Percentiles rank a stretch among this genome's conserved stretches.
These are phyloP conservation scores for Congeria kusceri DNA, from an alignment of 2,888 invertebrate species.

Conservation along the genomic window DNA sequence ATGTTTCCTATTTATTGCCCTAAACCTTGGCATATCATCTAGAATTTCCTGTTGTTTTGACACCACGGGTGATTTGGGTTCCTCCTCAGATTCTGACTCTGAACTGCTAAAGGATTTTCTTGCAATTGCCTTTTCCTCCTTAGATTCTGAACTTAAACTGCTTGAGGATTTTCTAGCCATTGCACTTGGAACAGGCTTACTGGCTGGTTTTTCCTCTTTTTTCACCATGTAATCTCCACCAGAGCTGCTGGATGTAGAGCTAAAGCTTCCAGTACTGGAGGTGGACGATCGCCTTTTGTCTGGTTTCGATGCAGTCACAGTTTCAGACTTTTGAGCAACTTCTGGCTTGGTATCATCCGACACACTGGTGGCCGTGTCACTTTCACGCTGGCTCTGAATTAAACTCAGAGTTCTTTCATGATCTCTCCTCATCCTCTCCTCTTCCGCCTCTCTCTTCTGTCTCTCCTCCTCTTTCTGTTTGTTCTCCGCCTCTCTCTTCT, in stretches of 20 bases:
- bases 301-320: conserved; percentile 8
- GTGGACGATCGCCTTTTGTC: conserved; percentile 22
- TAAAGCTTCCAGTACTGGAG: conserved; percentile 7
- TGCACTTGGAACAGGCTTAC: neutral
- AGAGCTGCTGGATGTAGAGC: conserved; percentile 30
- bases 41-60: no score
- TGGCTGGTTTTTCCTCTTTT: conserved; percentile 11
- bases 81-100: conserved; percentile 44
- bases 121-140: neutral
- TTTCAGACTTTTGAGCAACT: conserved; percentile 24
- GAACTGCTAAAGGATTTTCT: conserved; percentile 36
- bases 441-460: conserved; percentile 30
- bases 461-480: conserved; percentile 28
- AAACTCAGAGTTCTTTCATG: conserved; percentile 36
- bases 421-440: conserved; percentile 38
- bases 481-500: conserved; percentile 21
- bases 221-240: conserved; percentile 28
- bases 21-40: no score
- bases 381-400: conserved; percentile 49
- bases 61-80: conserved; percentile 15
- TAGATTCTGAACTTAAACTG: conserved; percentile 11
- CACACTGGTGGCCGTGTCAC: conserved; percentile 21
- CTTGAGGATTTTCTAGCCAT: neutral
- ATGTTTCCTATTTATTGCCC: no score
- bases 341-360: conserved; percentile 33